Evolutionary conservation across 2,797 vertebrate genomes (phyloP).

Genomic region (Florisuga fusca): DNA sequence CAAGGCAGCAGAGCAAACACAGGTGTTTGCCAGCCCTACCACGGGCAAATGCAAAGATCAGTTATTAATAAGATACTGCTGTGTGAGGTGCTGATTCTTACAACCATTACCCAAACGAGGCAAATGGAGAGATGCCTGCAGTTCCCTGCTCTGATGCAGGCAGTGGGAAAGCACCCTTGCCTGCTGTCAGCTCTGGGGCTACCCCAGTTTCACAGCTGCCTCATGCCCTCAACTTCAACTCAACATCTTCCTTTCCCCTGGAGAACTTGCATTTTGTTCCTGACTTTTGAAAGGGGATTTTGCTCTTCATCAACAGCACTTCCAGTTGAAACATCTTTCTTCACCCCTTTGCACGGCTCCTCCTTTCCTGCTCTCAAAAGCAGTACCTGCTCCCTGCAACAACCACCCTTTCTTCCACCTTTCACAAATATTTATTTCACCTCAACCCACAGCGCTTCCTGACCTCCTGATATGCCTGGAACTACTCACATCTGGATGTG

Average conservation of each 20-base stretch:
- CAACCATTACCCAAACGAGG: background rate
- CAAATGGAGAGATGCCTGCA: fast-evolving
- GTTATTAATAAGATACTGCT: background rate
- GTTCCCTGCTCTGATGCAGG: fast-evolving
- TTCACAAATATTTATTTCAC: background rate
- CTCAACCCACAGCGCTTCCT: background rate
- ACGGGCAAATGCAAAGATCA: background rate
- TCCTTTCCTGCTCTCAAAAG: background rate
- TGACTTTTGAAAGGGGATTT: background rate
- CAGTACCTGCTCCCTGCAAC: background rate
- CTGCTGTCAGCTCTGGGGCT: background rate
- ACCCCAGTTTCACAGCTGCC: background rate
- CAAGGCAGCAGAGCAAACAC: constrained; percentile 7
- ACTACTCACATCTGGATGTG: background rate
- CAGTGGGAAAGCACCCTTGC: fast-evolving
- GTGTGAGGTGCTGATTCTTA: background rate
- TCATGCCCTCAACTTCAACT: background rate
- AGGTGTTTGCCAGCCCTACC: background rate
- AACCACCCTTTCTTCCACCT: background rate
- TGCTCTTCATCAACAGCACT: background rate
- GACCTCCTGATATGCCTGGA: background rate
- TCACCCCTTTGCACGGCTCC: background rate
- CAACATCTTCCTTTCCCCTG: background rate
- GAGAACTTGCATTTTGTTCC: background rate
- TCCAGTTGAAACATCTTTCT: background rate